These are phyloP conservation scores for Limosa lapponica DNA, from an alignment of 2,797 vertebrate species.

Conservation along the genomic window DNA sequence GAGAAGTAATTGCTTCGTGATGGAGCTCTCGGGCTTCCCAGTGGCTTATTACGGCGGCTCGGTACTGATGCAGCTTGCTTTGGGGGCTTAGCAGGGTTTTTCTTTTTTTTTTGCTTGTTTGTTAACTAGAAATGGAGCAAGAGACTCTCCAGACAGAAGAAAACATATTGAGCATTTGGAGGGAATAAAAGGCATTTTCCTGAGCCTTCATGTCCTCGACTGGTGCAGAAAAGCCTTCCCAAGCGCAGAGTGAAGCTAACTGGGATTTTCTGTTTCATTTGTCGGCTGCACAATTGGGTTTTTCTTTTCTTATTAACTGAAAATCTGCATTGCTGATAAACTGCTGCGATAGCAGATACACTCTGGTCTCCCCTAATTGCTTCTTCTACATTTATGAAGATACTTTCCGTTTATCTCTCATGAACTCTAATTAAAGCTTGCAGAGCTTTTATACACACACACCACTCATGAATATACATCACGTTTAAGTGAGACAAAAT, in stretches of 20 bases:
- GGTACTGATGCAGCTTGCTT: background rate
- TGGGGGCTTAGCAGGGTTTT: background rate
- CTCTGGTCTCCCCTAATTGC: slow-evolving; percentile 31
- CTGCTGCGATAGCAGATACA: background rate
- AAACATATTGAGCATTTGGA: background rate
- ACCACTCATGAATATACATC: background rate
- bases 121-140: background rate
- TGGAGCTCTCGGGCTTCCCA: background rate
- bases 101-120: background rate
- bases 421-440: slow-evolving; percentile 36
- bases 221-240: fast-evolving
- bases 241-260: background rate
- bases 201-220: background rate
- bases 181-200: background rate
- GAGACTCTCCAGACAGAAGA: background rate
- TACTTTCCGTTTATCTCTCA: background rate
- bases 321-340: slow-evolving; percentile 41
- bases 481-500: background rate
- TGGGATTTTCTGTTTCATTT: background rate
- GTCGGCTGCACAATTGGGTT: background rate
- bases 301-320: slow-evolving; percentile 1
- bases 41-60: fast-evolving
- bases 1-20: background rate
- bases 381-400: background rate
- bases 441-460: background rate